phyloP scores from a whole-genome alignment of 2,888 invertebrate species.

The Chloroclysta siterata region DNA sequence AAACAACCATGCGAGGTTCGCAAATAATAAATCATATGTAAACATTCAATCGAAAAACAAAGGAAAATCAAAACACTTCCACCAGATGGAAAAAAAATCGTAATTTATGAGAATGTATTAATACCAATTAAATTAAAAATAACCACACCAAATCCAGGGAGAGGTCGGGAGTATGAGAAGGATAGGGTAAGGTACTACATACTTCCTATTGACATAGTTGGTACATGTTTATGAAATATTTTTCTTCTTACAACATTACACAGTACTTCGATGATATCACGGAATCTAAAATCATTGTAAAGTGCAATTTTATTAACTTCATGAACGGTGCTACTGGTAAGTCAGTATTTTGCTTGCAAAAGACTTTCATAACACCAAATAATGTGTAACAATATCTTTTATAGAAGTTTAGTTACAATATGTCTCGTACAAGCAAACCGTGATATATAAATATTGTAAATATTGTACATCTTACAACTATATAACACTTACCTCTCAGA shows the following conservation, averaged over 20 bases:
- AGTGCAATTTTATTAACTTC: conserved; percentile 76
- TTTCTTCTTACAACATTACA: conserved; percentile 70
- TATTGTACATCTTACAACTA: conserved; percentile 46
- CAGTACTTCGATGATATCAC: conserved; percentile 76
- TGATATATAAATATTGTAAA: conserved; percentile 74
- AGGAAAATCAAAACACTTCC: conserved; percentile 85
- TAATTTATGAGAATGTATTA: conserved; percentile 70
- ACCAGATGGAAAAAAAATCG: conserved; percentile 81
- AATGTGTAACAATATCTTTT: not conserved
- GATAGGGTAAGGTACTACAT: conserved; percentile 78
- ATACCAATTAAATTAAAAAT: conserved; percentile 75
- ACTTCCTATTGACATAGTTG: conserved; percentile 67
- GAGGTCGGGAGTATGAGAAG: conserved; percentile 81
- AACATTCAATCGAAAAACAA: conserved; percentile 78
- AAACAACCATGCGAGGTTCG: conserved; percentile 80
- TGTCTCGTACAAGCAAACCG: conserved; percentile 73
- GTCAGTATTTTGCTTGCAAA: conserved; percentile 67
- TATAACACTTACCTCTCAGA: conserved; percentile 95
- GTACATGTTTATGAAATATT: conserved; percentile 63
- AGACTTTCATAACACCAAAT: conserved; percentile 44
- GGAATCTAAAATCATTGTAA: conserved; percentile 76
- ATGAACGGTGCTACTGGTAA: conserved; percentile 74
- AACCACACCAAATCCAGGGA: conserved; percentile 85
- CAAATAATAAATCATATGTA: conserved; percentile 69
- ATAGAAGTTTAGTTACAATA: conserved; percentile 49